A percentile compares a stretch with the other conserved stretches of the same genome.
Conservation (phyloP, 2,113 vertebrate genomes). For the Passer domesticus region DNA sequence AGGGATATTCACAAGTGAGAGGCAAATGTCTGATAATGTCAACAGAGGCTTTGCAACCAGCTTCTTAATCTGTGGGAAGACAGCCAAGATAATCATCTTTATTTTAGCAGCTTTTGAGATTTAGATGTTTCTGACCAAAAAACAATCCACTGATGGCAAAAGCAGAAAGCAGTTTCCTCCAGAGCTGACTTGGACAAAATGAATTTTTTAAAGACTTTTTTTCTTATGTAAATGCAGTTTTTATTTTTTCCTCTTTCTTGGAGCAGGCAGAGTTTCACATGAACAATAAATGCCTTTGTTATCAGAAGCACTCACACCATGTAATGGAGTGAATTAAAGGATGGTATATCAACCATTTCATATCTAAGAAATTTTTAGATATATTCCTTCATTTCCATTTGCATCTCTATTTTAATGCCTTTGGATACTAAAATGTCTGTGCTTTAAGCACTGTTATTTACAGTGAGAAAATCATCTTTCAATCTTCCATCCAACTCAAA, state of each 20-base stretch:
- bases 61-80: background rate
- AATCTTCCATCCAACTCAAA: background rate
- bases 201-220: background rate
- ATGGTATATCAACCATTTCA: conserved; percentile 1
- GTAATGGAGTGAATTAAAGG: background rate
- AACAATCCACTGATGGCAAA: background rate
- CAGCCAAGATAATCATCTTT: background rate
- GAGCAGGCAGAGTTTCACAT: background rate
- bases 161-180: background rate
- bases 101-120: background rate
- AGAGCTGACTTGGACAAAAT: background rate
- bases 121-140: background rate
- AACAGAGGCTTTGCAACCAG: background rate
- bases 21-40: background rate
- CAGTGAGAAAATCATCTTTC: background rate
- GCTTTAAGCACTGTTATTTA: background rate
- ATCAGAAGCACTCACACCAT: background rate
- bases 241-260: background rate
- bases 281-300: background rate
- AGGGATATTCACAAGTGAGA: background rate
- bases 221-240: background rate
- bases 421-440: background rate
- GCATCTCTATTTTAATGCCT: background rate
- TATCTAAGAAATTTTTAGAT: background rate
- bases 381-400: background rate